phyloP scores from a whole-genome alignment of 2,113 vertebrate species.

The Paraplagusia blochii region DNA sequence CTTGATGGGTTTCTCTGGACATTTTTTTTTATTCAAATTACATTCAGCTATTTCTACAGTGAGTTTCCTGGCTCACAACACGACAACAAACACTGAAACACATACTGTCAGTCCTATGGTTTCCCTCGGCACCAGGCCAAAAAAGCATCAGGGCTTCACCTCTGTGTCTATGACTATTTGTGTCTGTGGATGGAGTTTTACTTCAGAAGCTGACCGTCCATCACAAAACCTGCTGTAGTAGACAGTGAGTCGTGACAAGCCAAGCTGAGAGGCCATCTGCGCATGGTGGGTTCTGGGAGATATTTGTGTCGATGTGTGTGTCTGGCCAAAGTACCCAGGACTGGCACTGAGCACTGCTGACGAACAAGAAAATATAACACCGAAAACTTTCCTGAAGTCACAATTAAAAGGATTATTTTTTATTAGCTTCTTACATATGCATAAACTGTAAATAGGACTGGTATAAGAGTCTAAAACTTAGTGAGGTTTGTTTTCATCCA shows the following conservation, averaged over 20 bases:
- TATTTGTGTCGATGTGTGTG: conserved; percentile 75
- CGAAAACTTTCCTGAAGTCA: conserved; percentile 76
- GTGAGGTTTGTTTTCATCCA: too few relatives aligned
- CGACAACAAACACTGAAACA: conserved; percentile 25
- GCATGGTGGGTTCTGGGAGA: conserved; percentile 68
- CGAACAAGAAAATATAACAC: conserved; percentile 54
- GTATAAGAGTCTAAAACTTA: too few relatives aligned
- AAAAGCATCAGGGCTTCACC: conserved; percentile 62
- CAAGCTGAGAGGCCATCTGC: conserved; percentile 83
- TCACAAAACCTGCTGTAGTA: conserved; percentile 75
- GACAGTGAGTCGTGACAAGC: conserved; percentile 78
- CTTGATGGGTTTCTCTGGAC: conserved; percentile 41
- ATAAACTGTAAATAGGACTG: too few relatives aligned
- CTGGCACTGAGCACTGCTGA: conserved; percentile 66
- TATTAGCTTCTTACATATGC: too few relatives aligned
- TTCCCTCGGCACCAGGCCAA: conserved; percentile 65
- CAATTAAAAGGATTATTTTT: conserved; percentile 19
- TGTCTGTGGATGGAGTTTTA: conserved; percentile 63
- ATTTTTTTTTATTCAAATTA: conserved; percentile 27
- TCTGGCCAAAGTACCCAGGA: conserved; percentile 58
- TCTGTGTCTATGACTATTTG: conserved; percentile 35
- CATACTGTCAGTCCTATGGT: conserved; percentile 50
- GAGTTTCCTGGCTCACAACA: conserved; percentile 52
- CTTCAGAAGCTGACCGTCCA: conserved; percentile 72
- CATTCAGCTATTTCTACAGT: conserved; percentile 12